phyloP scores from a whole-genome alignment of 2,888 invertebrate genomes.

The Drosophila fulvimacula region DNA sequence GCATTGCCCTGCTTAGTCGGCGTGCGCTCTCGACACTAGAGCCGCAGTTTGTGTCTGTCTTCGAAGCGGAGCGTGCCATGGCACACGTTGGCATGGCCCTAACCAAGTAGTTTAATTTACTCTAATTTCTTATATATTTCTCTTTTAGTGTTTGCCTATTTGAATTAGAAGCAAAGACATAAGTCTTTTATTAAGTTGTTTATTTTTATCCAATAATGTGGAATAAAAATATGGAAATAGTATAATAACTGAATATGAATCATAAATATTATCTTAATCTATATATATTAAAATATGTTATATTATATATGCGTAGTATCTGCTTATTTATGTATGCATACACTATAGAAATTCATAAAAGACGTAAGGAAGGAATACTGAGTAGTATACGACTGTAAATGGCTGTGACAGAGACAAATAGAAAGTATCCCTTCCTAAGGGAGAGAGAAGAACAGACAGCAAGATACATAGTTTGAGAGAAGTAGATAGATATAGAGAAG shows the following conservation, averaged over 20 bases:
- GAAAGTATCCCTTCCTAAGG: not conserved
- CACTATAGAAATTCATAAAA: not conserved
- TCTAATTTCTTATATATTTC: not conserved
- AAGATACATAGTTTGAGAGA: not conserved
- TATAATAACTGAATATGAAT: not conserved
- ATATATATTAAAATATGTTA: not conserved
- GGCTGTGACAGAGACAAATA: too few relatives aligned
- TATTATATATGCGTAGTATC: not conserved
- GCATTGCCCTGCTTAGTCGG: constrained; percentile 86
- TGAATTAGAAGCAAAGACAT: not conserved
- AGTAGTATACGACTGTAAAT: too few relatives aligned
- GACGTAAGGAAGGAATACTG: too few relatives aligned
- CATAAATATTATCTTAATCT: not conserved
- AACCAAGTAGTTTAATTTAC: constrained; percentile 27
- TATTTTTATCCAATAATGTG: not conserved
- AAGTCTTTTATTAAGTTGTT: not conserved
- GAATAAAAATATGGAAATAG: not conserved
- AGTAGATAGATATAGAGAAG: not conserved
- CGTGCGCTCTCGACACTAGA: constrained; percentile 88
- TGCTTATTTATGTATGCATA: not conserved
- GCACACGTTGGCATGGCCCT: constrained; percentile 53
- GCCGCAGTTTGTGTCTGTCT: constrained; percentile 50
- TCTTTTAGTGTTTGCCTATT: not conserved
- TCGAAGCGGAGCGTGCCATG: constrained; percentile 63
- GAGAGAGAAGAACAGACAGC: not conserved